Percentiles rank a stretch among this genome's conserved stretches.
phyloP scores from a whole-genome alignment of 2,888 invertebrate species.

The Girardia tigrina region DNA sequence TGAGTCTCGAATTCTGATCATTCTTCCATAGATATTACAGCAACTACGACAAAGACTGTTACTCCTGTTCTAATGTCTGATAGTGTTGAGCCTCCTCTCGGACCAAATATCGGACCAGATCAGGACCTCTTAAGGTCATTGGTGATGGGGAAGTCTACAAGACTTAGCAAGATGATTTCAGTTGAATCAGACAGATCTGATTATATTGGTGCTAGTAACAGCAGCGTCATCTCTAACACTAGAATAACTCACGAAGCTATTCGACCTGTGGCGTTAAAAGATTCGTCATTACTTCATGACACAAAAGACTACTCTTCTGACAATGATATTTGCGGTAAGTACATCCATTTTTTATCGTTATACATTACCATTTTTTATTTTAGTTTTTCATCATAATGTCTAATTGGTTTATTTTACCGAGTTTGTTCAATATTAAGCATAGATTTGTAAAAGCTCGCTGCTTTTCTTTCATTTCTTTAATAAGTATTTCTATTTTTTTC shows the following conservation, averaged over 20 bases:
- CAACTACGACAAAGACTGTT: not conserved
- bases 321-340: not conserved
- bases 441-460: too few species aligned
- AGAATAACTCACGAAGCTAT: slow-evolving; percentile 11
- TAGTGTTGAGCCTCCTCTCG: not conserved
- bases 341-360: too few species aligned
- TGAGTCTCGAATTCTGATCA: not conserved
- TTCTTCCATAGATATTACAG: not conserved
- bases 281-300: not conserved
- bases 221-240: not conserved
- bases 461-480: too few species aligned
- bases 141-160: slow-evolving; percentile 11
- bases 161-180: not conserved
- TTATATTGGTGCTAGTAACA: slow-evolving; percentile 18
- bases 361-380: too few species aligned
- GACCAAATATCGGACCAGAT: not conserved
- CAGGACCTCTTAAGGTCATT: not conserved
- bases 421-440: too few species aligned
- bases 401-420: too few species aligned
- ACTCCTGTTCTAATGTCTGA: not conserved
- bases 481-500: too few species aligned
- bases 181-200: not conserved
- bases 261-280: not conserved
- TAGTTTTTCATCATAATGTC: too few species aligned
- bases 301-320: not conserved